Evolutionary conservation across 2,888 invertebrate species (phyloP).

Genomic region (Polydrusus pterygomalis): DNA sequence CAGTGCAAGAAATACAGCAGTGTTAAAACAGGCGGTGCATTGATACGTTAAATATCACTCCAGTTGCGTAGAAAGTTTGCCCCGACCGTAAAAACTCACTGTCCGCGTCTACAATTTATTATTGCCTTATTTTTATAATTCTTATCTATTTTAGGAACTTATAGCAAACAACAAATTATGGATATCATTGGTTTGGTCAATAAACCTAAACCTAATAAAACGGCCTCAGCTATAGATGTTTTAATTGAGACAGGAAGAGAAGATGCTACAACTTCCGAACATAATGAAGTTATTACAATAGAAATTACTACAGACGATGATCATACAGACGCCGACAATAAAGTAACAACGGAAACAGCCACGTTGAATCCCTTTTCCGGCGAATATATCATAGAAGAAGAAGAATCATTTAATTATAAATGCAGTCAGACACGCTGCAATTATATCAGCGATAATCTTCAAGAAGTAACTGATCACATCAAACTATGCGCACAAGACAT

Average conservation of each 20-base stretch:
- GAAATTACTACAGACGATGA: background rate
- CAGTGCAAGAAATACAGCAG: too few species aligned
- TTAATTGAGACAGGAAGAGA: background rate
- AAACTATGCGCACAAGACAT: background rate
- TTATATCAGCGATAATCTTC: background rate
- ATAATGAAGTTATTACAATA: constrained; percentile 18
- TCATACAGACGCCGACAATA: background rate
- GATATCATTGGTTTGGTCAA: background rate
- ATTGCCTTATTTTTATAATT: too few species aligned
- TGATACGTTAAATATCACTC: too few species aligned
- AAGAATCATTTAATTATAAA: background rate
- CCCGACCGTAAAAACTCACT: too few species aligned
- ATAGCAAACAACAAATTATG: constrained; percentile 5
- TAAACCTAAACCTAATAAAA: too few species aligned
- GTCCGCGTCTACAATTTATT: too few species aligned
- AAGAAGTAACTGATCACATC: background rate
- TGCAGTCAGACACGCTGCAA: background rate
- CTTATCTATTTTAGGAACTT: background rate
- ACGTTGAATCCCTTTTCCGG: background rate
- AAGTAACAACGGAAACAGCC: background rate
- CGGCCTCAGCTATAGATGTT: too few species aligned
- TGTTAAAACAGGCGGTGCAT: too few species aligned
- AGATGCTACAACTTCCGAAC: background rate
- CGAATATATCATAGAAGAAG: background rate
- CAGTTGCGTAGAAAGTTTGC: too few species aligned